phyloP scores from a whole-genome alignment of 2,113 vertebrate species.

The Myxocyprinus asiaticus region DNA sequence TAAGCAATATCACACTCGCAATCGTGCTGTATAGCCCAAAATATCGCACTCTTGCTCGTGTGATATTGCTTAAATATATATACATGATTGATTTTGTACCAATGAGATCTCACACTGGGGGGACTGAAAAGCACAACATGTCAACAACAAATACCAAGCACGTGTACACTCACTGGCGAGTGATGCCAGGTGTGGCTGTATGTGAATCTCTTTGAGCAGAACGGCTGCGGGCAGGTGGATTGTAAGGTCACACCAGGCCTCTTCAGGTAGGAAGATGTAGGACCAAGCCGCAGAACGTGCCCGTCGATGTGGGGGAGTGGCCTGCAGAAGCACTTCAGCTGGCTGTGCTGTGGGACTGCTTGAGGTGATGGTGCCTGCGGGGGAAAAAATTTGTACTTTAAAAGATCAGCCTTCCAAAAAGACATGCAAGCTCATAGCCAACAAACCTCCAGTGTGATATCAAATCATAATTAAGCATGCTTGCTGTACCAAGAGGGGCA shows the following conservation, averaged over 20 bases:
- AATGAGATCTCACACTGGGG: too few relatives aligned
- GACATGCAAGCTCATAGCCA: not conserved
- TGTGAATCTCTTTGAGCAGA: conserved; percentile 96
- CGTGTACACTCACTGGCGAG: conserved; percentile 86
- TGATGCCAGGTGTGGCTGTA: conserved; percentile 96
- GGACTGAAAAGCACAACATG: too few relatives aligned
- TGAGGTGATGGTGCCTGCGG: conserved; percentile 94
- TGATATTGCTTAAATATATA: too few relatives aligned
- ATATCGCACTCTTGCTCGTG: too few relatives aligned
- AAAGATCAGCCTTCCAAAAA: not conserved
- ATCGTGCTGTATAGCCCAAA: too few relatives aligned
- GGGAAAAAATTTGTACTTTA: not conserved
- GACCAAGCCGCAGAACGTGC: conserved; percentile 98
- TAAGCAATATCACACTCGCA: too few relatives aligned
- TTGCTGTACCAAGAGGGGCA: conserved; percentile 86
- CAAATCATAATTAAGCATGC: not conserved
- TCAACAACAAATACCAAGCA: not conserved
- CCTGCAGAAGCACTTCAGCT: conserved; percentile 94
- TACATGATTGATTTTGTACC: too few relatives aligned
- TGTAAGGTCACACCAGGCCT: conserved; percentile 98
- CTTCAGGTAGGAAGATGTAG: conserved; percentile 96
- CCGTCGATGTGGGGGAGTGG: conserved; percentile 92
- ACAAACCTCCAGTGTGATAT: too few relatives aligned
- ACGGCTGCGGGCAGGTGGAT: conserved; percentile 97
- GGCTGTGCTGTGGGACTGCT: conserved; percentile 98